These are phyloP conservation scores for Scomber japonicus DNA, from an alignment of 2,113 vertebrate species.

Conservation along the genomic window DNA sequence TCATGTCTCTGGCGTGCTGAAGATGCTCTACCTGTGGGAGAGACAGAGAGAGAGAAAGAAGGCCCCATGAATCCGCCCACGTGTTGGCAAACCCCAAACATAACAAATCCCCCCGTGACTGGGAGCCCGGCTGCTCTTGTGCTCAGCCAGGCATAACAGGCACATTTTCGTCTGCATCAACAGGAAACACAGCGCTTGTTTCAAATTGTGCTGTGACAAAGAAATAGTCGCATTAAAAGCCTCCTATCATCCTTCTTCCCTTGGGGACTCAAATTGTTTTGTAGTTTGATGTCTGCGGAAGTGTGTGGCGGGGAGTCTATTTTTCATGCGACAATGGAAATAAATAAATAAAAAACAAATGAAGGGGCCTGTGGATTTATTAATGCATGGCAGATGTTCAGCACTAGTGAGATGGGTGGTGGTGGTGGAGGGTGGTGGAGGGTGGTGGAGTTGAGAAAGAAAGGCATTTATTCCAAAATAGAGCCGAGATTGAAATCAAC, in stretches of 20 bases:
- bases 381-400: slow-evolving; percentile 72
- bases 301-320: slow-evolving; percentile 40
- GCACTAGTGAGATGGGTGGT: slow-evolving; percentile 38
- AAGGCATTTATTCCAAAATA: slow-evolving; percentile 51
- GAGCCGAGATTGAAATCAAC: slow-evolving; percentile 54
- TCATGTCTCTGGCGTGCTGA: slow-evolving; percentile 64
- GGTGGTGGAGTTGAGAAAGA: not conserved
- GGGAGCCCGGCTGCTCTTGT: slow-evolving; percentile 50
- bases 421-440: no score
- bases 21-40: slow-evolving; percentile 68
- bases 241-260: slow-evolving; percentile 48
- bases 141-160: slow-evolving; percentile 67
- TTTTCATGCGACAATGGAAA: slow-evolving; percentile 49
- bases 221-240: slow-evolving; percentile 73
- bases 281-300: slow-evolving; percentile 65
- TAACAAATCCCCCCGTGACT: slow-evolving; percentile 72
- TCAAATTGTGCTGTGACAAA: slow-evolving; percentile 59
- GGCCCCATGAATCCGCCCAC: slow-evolving; percentile 74
- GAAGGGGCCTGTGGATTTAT: slow-evolving; percentile 64
- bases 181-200: slow-evolving; percentile 19
- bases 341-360: slow-evolving; percentile 68
- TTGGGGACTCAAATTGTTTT: slow-evolving; percentile 64
- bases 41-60: slow-evolving; percentile 57
- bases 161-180: slow-evolving; percentile 64
- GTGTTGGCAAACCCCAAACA: slow-evolving; percentile 65